phyloP scores from a whole-genome alignment of 2,113 vertebrate genomes.

The western clawed frog (Xenopus tropicalis) region DNA sequence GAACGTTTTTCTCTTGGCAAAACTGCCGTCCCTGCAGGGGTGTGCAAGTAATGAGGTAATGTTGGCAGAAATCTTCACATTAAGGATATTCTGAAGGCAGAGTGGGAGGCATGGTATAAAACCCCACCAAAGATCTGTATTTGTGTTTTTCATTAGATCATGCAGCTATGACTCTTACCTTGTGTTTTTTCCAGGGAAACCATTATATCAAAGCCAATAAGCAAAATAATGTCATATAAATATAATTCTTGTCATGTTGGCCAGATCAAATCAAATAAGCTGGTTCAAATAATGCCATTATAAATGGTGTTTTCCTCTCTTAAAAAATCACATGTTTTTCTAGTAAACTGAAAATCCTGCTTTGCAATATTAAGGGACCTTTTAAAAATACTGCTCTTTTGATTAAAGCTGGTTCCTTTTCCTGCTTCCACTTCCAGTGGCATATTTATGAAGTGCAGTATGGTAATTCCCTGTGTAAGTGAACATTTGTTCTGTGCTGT shows the following conservation, averaged over 20 bases:
- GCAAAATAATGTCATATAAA: slow-evolving; percentile 20
- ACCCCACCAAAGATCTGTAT: slow-evolving; percentile 2
- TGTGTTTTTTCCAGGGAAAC: neutral
- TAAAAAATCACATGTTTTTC: slow-evolving; percentile 3
- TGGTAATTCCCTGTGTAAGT: no score
- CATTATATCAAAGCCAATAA: slow-evolving; percentile 4
- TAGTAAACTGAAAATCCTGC: neutral
- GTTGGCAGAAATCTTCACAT: slow-evolving; percentile 2
- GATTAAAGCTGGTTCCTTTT: no score
- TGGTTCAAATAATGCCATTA: neutral
- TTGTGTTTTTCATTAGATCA: slow-evolving; percentile 20
- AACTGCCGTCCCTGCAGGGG: neutral
- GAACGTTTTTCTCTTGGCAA: slow-evolving; percentile 12
- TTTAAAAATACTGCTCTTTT: no score
- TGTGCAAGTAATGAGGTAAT: slow-evolving; percentile 11
- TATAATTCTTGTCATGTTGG: slow-evolving; percentile 3
- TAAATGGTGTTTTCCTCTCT: neutral
- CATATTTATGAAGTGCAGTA: no score
- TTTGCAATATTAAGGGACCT: no score
- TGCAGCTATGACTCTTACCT: slow-evolving; percentile 16
- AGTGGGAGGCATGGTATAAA: slow-evolving; percentile 20
- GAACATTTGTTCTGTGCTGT: no score
- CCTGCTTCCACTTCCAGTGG: no score
- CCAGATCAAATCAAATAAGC: no score
- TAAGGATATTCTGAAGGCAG: slow-evolving; percentile 17